Conservation (phyloP, 2,888 invertebrate species). For the Ceriagrion tenellum region DNA sequence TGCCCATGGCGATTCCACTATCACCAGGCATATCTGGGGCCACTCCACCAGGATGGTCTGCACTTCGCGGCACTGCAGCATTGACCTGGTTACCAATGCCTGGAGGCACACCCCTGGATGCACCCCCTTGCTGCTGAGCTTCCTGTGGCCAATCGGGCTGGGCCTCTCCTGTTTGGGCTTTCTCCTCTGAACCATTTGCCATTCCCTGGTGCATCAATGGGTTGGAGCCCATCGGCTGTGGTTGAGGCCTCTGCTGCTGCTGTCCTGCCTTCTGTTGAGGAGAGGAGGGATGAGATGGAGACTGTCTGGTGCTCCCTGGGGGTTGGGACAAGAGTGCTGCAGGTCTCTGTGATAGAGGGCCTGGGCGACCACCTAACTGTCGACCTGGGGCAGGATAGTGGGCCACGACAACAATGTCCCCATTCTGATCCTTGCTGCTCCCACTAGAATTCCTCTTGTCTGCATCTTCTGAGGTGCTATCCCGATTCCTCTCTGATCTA, state of each 20-base stretch:
- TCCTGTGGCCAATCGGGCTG: constrained; percentile 15
- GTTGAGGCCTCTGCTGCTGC: background rate
- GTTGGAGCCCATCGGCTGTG: background rate
- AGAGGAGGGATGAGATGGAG: constrained; percentile 36
- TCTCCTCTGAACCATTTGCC: constrained; percentile 25
- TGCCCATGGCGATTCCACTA: background rate
- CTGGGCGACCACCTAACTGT: background rate
- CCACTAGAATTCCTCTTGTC: constrained; percentile 47
- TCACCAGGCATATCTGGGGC: background rate
- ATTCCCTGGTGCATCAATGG: background rate
- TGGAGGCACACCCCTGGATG: background rate
- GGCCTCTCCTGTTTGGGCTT: background rate
- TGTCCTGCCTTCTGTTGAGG: background rate
- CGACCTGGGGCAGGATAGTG: constrained; percentile 67
- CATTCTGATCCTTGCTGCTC: constrained; percentile 69
- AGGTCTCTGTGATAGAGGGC: background rate
- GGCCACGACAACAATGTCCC: constrained; percentile 68
- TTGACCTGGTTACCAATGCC: background rate
- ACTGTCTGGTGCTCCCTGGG: background rate
- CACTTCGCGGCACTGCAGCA: background rate
- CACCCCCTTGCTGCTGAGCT: background rate
- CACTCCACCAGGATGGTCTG: background rate
- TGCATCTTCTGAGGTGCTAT: constrained; percentile 53
- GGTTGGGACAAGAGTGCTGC: constrained; percentile 25
- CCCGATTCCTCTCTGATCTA: constrained; percentile 30